Percentiles rank a stretch among this genome's conserved stretches.
Conservation (phyloP, 2,113 vertebrate species). For the Neoarius graeffei region DNA sequence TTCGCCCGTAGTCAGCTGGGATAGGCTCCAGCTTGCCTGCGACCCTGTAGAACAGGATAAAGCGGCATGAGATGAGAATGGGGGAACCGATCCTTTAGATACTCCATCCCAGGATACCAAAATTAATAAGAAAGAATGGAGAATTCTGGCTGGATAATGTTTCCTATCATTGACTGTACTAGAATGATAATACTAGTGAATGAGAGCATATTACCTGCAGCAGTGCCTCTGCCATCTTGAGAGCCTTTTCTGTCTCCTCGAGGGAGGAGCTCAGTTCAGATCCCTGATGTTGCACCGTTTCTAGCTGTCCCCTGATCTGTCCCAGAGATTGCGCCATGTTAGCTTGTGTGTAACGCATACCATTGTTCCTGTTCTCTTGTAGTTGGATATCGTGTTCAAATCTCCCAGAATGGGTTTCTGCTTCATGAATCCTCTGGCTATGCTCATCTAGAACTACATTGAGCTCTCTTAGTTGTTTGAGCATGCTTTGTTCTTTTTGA, state of each 20-base stretch:
- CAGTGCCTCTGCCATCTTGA: conserved; percentile 74
- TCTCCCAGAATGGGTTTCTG: conserved; percentile 66
- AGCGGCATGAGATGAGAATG: too few relatives aligned
- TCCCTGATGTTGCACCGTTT: conserved; percentile 74
- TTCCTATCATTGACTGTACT: not conserved
- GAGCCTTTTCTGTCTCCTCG: conserved; percentile 69
- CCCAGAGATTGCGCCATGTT: conserved; percentile 67
- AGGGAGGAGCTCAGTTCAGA: conserved; percentile 73
- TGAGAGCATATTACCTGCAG: conserved; percentile 75
- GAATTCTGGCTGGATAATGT: not conserved
- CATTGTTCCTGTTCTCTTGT: conserved; percentile 50
- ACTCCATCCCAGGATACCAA: too few relatives aligned
- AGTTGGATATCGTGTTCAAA: conserved; percentile 77
- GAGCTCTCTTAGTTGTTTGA: conserved; percentile 72
- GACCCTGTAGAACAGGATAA: too few relatives aligned
- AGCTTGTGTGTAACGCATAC: conserved; percentile 22
- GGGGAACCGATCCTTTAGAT: too few relatives aligned
- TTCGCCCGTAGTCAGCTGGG: too few relatives aligned
- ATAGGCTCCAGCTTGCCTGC: too few relatives aligned
- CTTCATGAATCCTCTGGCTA: conserved; percentile 69
- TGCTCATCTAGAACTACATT: conserved; percentile 76
- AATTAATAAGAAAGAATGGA: not conserved
- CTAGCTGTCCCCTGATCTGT: conserved; percentile 80
- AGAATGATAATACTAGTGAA: not conserved
- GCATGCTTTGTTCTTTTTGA: conserved; percentile 76